Base-by-base conservation (phyloP, 2,113 vertebrate species). In the Chlamydotis undulata region DNA sequence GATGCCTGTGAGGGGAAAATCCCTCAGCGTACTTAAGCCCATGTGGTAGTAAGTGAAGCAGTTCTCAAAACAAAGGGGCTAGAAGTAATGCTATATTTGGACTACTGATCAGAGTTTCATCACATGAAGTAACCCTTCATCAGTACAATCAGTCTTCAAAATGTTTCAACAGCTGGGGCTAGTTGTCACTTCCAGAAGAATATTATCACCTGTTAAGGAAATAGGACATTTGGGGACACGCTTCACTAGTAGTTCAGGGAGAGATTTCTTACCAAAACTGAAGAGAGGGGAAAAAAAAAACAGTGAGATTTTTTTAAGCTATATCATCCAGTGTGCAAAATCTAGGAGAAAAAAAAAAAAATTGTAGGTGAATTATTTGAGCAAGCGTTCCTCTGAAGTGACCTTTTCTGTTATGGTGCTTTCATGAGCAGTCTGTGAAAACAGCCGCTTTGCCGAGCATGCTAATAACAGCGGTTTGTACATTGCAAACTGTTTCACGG, bases 171-270 rank as follows among this genome's bases (percentile, higher is more conserved):
- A 90, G 50, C 80, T 89, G 79, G 33, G 33, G 8, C 26, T 89
- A 24, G 76, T 59, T 84, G 60, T 78, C 39, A 37, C 76, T 86
- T 84, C 65, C 64, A 63, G 61, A 70, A 81, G 64, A 84, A 81
- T 24, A 50, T 71, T 81, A 56, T 95, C 76, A 87, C 80, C 83
- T 84, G 53, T 81, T 82, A 90, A 90, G 56, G 60, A 96, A 90
- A 73, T n/a, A 55, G 73, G 65, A 87, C 49, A 81, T 89, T 56
- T 68, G 56, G 29, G 64, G 56, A 28, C 55, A 64, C 0, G 8
- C 65, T 78, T 87, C 60, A 9, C 55, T 52, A 65, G 65, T 64
- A 83, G 16, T 43, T 88, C 90, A 74, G 52, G 37, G 39, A 93
- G 25, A 77, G 3, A 18, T 77, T 74, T 84, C 39, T 81, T 26